Base-by-base conservation (phyloP, 2,113 vertebrate species). In the Steatornis caripensis region DNA sequence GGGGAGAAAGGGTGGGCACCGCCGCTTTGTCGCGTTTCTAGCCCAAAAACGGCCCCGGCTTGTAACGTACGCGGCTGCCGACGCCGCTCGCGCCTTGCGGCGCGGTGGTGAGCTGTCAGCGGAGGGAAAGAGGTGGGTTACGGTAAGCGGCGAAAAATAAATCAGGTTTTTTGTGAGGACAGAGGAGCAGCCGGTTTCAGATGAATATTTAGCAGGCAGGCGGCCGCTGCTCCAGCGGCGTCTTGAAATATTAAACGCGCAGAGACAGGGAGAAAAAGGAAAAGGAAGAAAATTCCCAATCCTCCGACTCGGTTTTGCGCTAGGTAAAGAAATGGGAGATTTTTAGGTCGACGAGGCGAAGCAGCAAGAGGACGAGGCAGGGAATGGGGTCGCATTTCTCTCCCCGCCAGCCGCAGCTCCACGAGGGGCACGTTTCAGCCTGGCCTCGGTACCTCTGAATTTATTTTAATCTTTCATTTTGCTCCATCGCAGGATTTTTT, bases 391-490 rank as follows among this genome's bases (percentile, higher is more conserved):
- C 60, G 6, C 34, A 7, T 22, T 75, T 55, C 54, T 17, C n/a
- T 10, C 68, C 48, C 39, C 37, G 11, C 65, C 46, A 62, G 32
- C 41, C 49, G 27, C 13, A 3, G 37, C 64, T 37, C 85, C 22
- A 27, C 12, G 4, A n/a, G 11, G 18, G 77, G 43, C 53, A 61
- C 4, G 15, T 32, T 58, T 46, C 90, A 83, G 51, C 88, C 70
- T 5, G 4, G 37, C 37, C 48, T 88, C 19, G 2, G 48, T 45
- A 39, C 4, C 17, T 3, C 65, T 12, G 24, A 62, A 72, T 93
- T 94, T 84, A 89, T 91, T 94, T 78, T 74, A 91, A 96, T 93
- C 71, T 84, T 86, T 94, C 93, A 71, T 90, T 92, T 96, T 88
- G 49, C 81, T 95, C 83, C 76, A 43, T 60, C 2, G 75, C 55